Evolutionary conservation across 2,888 invertebrate genomes (phyloP), one percentile per base, ranked within the genome.

Genomic region (Nasonia oneida): DNA sequence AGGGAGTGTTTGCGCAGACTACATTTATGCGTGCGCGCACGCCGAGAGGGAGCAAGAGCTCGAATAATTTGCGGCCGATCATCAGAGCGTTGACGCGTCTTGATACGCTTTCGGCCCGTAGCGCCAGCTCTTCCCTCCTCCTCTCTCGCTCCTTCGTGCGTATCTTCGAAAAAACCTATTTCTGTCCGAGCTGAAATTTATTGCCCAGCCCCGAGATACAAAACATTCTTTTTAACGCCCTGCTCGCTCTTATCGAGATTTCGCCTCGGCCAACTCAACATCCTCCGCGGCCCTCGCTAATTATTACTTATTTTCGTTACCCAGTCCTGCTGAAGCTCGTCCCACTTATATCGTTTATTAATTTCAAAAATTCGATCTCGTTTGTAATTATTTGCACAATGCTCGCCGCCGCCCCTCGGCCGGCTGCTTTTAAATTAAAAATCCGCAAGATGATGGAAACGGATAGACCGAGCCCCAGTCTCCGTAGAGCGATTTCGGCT

Each of bases 201-300:
- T 80, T 80, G 80, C 80, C 80, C 80, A 71, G 80, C 80, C 80
- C 37, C 80, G 80, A 80, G 80, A 80, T 80, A 80, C 80, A 80
- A 80, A 80, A 80, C 80, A 80, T 80, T 80, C 70, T 80, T 80
- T 80, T 80, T 80, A 80, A 71, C 80, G 80, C 80, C 71, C 80
- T 53, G 53, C 57, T 61, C 6, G 57, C 47, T 47, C 80, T 80
- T 80, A 80, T 80, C 80, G 71, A 53, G 80, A 80, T 80, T 80
- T 80, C n/a, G 15, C 71, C 53, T 33, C 50, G 70, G 61, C 71
- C 39, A 42, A 18, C 15, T 71, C 80, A 80, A 71, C 80, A 71
- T 80, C 71, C n/a, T 61, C 57, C 37, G 33, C 47, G 6, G 61
- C 37, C 33, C 39, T 71, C 37, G 37, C 80, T 80, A 71, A 80